Percentiles rank a stretch among this genome's conserved stretches.
Evolutionary conservation across 2,888 invertebrate genomes (phyloP).

Genomic region (Apoda limacodes): DNA sequence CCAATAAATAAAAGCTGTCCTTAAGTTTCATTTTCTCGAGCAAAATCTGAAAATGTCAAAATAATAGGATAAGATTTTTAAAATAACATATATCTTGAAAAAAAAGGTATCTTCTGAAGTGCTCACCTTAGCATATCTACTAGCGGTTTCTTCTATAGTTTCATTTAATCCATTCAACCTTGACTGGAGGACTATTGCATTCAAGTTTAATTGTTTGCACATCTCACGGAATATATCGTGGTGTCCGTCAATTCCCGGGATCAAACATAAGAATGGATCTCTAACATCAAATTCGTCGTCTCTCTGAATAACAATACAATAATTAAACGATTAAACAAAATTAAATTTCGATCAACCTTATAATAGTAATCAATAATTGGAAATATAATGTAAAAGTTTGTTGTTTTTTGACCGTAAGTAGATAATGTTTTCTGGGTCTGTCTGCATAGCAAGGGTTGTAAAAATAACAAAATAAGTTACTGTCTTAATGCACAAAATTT

Average conservation of each 20-base stretch:
- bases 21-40: conserved; percentile 23
- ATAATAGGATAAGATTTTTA: too few relatives aligned
- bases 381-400: not conserved
- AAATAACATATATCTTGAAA: too few relatives aligned
- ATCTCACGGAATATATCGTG: conserved; percentile 26
- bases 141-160: conserved; percentile 26
- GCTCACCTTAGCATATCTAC: conserved; percentile 27
- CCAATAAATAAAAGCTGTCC: conserved; percentile 32
- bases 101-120: too few relatives aligned
- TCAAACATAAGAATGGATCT: conserved; percentile 27
- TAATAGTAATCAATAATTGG: conserved; percentile 2
- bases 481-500: too few relatives aligned
- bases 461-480: not conserved
- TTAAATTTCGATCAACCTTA: too few relatives aligned
- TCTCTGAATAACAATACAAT: conserved; percentile 21
- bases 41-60: conserved; percentile 29
- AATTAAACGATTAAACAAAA: conserved; percentile 5
- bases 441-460: not conserved
- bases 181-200: conserved; percentile 31
- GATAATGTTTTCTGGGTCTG: not conserved
- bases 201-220: conserved; percentile 32
- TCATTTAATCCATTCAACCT: conserved; percentile 24
- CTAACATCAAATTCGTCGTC: conserved; percentile 28
- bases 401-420: not conserved
- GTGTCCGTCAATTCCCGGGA: conserved; percentile 39